Conservation (phyloP, 2,888 invertebrate species). For the Sussaba pulchella region DNA sequence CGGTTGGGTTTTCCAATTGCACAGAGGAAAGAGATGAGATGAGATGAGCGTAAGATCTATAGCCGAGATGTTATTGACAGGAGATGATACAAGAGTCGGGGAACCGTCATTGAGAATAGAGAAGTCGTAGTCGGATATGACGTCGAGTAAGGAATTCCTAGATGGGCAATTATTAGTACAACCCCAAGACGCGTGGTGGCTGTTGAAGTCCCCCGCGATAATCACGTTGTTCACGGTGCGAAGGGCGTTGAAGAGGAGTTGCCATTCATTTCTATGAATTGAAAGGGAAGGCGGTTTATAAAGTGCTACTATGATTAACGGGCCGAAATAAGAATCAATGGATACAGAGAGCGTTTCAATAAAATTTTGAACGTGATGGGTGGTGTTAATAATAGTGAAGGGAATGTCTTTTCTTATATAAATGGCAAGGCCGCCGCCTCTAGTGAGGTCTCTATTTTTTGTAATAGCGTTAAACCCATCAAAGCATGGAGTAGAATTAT, state of each 20-base stretch:
- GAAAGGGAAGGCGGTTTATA: constrained; percentile 1
- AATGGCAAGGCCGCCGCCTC: constrained; percentile 40
- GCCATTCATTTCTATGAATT: neutral
- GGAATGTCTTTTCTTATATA: constrained; percentile 26
- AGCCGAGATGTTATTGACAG: neutral
- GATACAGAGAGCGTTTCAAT: constrained; percentile 35
- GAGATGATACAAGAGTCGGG: neutral
- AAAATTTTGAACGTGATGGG: neutral
- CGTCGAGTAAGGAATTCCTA: neutral
- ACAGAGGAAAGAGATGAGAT: neutral
- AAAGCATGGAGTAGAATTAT: neutral
- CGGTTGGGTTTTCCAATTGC: neutral
- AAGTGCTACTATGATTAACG: constrained; percentile 23
- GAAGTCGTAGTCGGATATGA: neutral
- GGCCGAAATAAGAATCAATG: constrained; percentile 10
- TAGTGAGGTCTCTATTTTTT: neutral
- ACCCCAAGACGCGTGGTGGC: constrained; percentile 25
- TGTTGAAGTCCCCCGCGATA: constrained; percentile 31
- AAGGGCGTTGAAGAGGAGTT: constrained; percentile 19
- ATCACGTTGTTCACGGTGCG: neutral
- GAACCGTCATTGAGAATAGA: neutral
- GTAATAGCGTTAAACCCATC: constrained; percentile 10
- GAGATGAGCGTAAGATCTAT: neutral
- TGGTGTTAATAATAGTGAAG: neutral
- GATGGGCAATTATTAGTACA: neutral